Percentiles rank a stretch among this genome's conserved stretches.
Conservation (phyloP, 1,140 invertebrate species). For the Agrilus planipennis region DNA sequence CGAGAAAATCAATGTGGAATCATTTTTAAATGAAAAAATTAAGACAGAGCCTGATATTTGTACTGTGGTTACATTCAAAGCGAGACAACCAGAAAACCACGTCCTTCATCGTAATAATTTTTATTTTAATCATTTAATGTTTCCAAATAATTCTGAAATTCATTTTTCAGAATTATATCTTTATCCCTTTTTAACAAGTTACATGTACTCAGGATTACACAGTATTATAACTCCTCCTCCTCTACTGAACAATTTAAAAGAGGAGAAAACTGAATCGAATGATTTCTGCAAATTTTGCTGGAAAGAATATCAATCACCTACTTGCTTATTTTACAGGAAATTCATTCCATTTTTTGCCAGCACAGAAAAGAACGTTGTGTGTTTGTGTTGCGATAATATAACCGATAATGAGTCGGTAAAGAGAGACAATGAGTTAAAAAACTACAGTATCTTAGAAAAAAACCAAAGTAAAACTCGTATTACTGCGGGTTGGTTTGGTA, state of each 20-base stretch:
- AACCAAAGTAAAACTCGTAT: slow-evolving; percentile 31
- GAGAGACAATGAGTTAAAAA: slow-evolving; percentile 15
- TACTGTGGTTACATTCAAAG: no score
- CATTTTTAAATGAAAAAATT: slow-evolving; percentile 2
- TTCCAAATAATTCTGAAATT: slow-evolving; percentile 32
- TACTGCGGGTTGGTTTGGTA: slow-evolving; percentile 48
- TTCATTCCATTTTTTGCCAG: slow-evolving; percentile 32
- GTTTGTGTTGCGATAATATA: slow-evolving; percentile 43
- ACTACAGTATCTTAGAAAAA: slow-evolving; percentile 14
- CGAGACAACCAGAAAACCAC: not conserved
- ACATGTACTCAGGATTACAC: slow-evolving; percentile 46
- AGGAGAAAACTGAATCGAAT: slow-evolving; percentile 7
- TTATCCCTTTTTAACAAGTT: slow-evolving; percentile 37
- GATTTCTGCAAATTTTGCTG: slow-evolving; percentile 42
- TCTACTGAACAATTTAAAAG: slow-evolving; percentile 28
- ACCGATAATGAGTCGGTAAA: slow-evolving; percentile 27
- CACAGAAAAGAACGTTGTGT: slow-evolving; percentile 32
- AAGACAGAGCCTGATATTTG: not conserved
- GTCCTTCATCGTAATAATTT: slow-evolving; percentile 1
- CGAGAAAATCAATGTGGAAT: not conserved
- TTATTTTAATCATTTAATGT: slow-evolving; percentile 3
- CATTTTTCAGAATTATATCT: slow-evolving; percentile 35
- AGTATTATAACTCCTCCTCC: slow-evolving; percentile 45
- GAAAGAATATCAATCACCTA: slow-evolving; percentile 38
- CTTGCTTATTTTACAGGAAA: slow-evolving; percentile 43